Conservation (phyloP, 2,888 invertebrate species). For the Drosophila prostipennis region DNA sequence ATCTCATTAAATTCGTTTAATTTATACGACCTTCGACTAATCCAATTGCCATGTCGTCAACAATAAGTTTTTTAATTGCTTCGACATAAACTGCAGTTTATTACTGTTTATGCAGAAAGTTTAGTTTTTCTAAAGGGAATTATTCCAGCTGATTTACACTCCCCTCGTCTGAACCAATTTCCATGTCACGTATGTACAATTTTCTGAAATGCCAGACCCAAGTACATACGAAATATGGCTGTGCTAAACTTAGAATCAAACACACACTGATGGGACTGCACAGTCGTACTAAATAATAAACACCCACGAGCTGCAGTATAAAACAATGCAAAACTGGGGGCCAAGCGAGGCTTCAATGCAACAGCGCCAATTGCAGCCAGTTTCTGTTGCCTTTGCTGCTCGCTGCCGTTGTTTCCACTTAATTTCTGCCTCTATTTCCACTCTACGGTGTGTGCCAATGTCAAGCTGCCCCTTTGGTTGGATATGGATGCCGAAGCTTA, state of each 20-base stretch:
- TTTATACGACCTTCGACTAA: background rate
- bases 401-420: constrained; percentile 9
- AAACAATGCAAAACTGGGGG: constrained; percentile 34
- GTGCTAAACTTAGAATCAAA: constrained; percentile 36
- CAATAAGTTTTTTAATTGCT: constrained; percentile 3
- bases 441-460: constrained; percentile 54
- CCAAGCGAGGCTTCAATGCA: constrained; percentile 26
- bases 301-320: constrained; percentile 25
- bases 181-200: constrained; percentile 37
- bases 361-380: constrained; percentile 33
- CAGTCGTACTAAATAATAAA: constrained; percentile 28
- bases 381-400: background rate
- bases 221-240: constrained; percentile 1
- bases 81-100: background rate
- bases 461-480: constrained; percentile 44
- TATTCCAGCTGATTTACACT: constrained; percentile 7
- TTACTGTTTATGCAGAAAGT: background rate
- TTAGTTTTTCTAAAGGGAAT: background rate
- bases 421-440: constrained; percentile 15
- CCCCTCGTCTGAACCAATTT: constrained; percentile 22
- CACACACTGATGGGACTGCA: constrained; percentile 21
- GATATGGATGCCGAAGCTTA: background rate
- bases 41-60: background rate
- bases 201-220: constrained; percentile 79
- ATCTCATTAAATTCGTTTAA: background rate